Evolutionary conservation across 2,113 vertebrate genomes (phyloP), one percentile per base, ranked within the genome.

Genomic region (Psittacus erithacus): DNA sequence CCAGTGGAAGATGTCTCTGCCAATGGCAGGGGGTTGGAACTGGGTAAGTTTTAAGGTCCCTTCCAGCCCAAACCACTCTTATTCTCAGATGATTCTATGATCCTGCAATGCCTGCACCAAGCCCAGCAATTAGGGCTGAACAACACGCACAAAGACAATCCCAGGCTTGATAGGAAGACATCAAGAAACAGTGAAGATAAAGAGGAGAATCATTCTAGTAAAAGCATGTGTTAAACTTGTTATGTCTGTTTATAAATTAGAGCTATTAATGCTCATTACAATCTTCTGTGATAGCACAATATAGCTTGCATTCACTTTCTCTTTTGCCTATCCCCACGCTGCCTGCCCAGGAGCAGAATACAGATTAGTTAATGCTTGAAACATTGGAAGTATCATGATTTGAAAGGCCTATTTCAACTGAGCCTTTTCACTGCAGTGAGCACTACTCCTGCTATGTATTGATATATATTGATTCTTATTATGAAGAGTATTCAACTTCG

Each of bases 91-190:
- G 33, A 35, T 35, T 59, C 57, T 16, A 35, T 59, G 33, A 59
- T 22, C 76, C 73, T 17, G 10, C 50, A 14, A 0, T 0, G 49
- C 23, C 80, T 4, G 18, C 59, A 39, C 47, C 6, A 1, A 73
- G 39, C 57, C 84, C 73, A 41, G 1, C 12, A 33, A 3, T 31
- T 7, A 10, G 22, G 18, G 2, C 22, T 39, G 73, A 31, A 4
- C 39, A 35, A 5, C 67, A 5, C 0, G 20, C 9, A 10, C 15
- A 14, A 4, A n/a, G 7, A 11, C 6, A 46, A n/a, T 18, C 55
- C 73, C 52, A 44, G 43, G 39, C 24, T 75, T 29, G 38, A 29
- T 0, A 5, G 17, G 77, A 73, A 95, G 46, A 44, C 59, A 17
- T 3, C 9, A 27, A 68, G 70, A 63, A 35, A 17, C 0, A 1